phyloP scores from a whole-genome alignment of 2,113 vertebrate genomes.

The Eretmochelys imbricata region DNA sequence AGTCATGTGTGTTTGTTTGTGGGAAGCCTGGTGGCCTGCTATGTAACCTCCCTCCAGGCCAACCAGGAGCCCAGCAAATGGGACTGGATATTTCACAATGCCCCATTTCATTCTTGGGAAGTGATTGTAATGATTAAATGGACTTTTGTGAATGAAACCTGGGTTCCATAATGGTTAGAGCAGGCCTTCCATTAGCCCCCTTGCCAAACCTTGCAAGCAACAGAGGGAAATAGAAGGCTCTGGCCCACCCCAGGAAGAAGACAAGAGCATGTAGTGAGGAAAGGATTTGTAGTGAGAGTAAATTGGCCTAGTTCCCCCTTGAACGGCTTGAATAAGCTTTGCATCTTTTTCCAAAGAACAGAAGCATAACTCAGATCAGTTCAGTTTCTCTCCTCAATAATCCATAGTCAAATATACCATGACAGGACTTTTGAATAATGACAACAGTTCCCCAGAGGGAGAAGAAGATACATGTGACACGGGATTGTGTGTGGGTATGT shows the following conservation, averaged over 20 bases:
- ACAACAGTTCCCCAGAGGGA: rapidly evolving
- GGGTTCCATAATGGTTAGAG: not conserved
- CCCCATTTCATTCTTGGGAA: not conserved
- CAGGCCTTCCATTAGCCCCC: not conserved
- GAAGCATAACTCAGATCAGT: rapidly evolving
- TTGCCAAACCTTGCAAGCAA: not conserved
- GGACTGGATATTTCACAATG: rapidly evolving
- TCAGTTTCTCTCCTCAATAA: not conserved
- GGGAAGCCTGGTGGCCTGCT: not conserved
- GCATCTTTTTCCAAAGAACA: not conserved
- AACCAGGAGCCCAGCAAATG: rapidly evolving
- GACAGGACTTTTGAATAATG: not conserved
- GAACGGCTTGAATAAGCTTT: not conserved
- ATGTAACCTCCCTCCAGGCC: rapidly evolving
- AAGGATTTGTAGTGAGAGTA: not conserved
- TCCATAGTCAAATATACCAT: rapidly evolving
- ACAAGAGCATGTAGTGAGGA: not conserved
- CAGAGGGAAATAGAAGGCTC: rapidly evolving
- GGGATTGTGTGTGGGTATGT: no score
- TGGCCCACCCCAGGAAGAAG: rapidly evolving
- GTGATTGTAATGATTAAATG: not conserved
- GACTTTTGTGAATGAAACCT: not conserved
- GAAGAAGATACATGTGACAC: not conserved
- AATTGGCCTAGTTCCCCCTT: rapidly evolving
- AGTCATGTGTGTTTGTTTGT: no score